Base-by-base conservation (phyloP, 2,888 invertebrate genomes). In the Plusia festucae region DNA sequence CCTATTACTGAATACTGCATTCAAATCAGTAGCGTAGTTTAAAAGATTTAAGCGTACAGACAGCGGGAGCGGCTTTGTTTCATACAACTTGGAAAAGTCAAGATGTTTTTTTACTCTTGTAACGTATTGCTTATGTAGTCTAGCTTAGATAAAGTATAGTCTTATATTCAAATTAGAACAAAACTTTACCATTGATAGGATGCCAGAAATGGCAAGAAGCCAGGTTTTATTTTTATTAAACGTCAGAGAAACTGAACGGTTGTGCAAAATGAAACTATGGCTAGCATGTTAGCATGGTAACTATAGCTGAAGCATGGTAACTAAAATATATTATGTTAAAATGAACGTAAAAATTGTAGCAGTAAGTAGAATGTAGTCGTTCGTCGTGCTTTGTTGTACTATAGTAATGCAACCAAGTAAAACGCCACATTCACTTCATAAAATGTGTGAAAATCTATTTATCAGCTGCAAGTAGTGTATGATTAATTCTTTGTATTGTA, bases 261-360 rank as follows among this genome's bases (percentile, higher is more conserved):
- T 70, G 72, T 72, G 66, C 65, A 66, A 60, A 66, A 34, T 70
- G 66, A 65, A 65, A 70, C 60, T n/a, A n/a, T n/a, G n/a, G n/a
- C n/a, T n/a, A n/a, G n/a, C n/a, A n/a, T n/a, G n/a, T n/a, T n/a
- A 63, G 84, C 85, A 82, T 85, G 83, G 62, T 55, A 73, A 76
- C 75, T 78, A 77, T n/a, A n/a, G n/a, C n/a, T n/a, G n/a, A n/a
- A 63, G 84, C 85, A 82, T 85, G 83, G 62, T 55, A 73, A 76
- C 75, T 78, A 77, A 78, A 80, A 73, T 65, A 65, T 65, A 52
- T 65, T 58, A n/a, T n/a, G n/a, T 78, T 62, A 52, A 53, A 74
- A n/a, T n/a, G n/a, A n/a, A n/a, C n/a, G 59, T 65, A 53, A 55
- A 69, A 53, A 61, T 78, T 68, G 18, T 62, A n/a, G n/a, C n/a